Percentiles rank a stretch among this genome's conserved stretches.
phyloP scores from a whole-genome alignment of 2,113 vertebrate genomes.

The Rhinolophus sinicus region DNA sequence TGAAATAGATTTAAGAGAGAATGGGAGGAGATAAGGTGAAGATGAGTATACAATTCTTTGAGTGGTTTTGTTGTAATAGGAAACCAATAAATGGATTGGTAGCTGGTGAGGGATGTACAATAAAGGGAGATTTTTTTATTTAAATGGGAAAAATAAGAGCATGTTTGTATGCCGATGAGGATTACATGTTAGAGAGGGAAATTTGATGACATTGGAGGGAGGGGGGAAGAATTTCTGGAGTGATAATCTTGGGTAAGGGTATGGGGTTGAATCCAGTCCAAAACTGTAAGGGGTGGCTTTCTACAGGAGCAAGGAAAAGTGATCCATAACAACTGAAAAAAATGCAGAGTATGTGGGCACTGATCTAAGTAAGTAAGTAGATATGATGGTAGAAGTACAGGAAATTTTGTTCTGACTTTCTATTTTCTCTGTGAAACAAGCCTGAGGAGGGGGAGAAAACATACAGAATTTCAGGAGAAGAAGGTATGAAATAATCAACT shows the following conservation, averaged over 20 bases:
- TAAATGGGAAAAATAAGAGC: not conserved
- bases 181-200: not conserved
- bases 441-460: not conserved
- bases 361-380: not conserved
- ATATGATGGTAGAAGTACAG: not conserved
- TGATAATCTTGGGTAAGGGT: not conserved
- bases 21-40: not conserved
- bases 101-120: not conserved
- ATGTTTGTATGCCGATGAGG: not conserved
- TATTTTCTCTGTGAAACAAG: not conserved
- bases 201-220: not conserved
- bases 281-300: not conserved
- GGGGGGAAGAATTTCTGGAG: not conserved
- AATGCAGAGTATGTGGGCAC: not conserved
- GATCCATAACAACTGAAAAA: not conserved
- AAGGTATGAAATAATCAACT: constrained; percentile 11
- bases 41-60: not conserved
- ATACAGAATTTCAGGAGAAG: not conserved
- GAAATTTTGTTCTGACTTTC: not conserved
- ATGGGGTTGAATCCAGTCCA: not conserved
- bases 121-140: not conserved
- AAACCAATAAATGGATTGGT: not conserved
- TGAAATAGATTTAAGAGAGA: not conserved
- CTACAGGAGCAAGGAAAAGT: not conserved
- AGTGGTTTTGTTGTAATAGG: not conserved